phyloP scores from a whole-genome alignment of 1,140 invertebrate genomes.

The Monochamus saltuarius region DNA sequence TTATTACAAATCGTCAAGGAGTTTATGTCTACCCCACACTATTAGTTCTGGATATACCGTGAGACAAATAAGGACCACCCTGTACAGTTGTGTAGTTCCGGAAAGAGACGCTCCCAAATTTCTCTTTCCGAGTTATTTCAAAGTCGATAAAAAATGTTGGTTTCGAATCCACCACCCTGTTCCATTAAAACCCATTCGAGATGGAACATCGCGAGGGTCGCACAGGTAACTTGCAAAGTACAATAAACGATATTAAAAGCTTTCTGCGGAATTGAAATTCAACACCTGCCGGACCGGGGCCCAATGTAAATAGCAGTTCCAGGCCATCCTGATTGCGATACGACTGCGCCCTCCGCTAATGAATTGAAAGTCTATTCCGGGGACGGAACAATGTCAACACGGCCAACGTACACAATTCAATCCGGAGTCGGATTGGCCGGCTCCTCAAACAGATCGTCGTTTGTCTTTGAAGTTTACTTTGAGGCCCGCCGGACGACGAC shows the following conservation, averaged over 20 bases:
- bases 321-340: constrained; percentile 39
- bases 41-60: too few relatives aligned
- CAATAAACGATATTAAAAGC: constrained; percentile 11
- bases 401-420: constrained; percentile 42
- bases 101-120: too few relatives aligned
- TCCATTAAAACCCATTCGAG: too few relatives aligned
- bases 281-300: constrained; percentile 19
- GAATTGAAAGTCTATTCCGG: constrained; percentile 50
- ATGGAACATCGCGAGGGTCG: too few relatives aligned
- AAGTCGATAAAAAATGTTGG: too few relatives aligned
- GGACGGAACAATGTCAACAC: constrained; percentile 49
- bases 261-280: constrained; percentile 42
- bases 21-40: too few relatives aligned
- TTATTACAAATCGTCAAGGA: too few relatives aligned
- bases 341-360: constrained; percentile 36
- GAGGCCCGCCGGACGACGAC: constrained; percentile 36
- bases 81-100: too few relatives aligned
- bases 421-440: constrained; percentile 45
- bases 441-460: constrained; percentile 37
- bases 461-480: constrained; percentile 48
- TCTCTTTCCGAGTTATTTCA: too few relatives aligned
- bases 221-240: too few relatives aligned
- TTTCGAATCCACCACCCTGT: too few relatives aligned
- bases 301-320: constrained; percentile 44
- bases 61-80: too few relatives aligned